A percentile compares a stretch with the other conserved stretches of the same genome.
Evolutionary conservation across 2,797 vertebrate genomes (phyloP).

Genomic region (Kryptopterus vitreolus): DNA sequence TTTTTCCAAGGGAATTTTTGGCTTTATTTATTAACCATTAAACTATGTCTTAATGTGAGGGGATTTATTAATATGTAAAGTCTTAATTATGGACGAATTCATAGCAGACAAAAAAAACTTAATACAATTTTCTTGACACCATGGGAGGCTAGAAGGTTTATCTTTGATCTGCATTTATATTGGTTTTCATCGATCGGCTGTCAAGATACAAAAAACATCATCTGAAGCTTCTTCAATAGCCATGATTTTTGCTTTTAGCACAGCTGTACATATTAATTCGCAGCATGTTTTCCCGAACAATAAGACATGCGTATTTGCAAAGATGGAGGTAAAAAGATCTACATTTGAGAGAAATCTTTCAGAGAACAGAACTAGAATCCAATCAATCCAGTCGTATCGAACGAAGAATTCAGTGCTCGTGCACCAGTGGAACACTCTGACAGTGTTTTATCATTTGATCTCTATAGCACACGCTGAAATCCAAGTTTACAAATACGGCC

Average conservation of each 20-base stretch:
- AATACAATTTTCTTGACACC: neutral
- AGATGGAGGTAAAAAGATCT: neutral
- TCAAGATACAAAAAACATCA: neutral
- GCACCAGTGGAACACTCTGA: neutral
- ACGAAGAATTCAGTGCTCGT: neutral
- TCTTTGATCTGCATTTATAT: neutral
- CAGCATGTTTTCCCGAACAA: neutral
- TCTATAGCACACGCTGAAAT: conserved; percentile 3
- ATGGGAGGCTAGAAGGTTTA: neutral
- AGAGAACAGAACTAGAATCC: neutral
- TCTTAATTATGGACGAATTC: neutral
- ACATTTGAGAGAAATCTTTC: neutral
- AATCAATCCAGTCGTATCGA: neutral
- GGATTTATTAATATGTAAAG: neutral
- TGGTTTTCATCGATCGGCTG: neutral
- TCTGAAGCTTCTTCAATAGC: neutral
- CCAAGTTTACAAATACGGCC: neutral
- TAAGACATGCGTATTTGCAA: neutral
- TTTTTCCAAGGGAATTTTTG: neutral
- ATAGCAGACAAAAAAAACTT: neutral
- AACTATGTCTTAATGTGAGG: neutral
- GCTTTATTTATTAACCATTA: neutral
- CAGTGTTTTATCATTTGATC: neutral
- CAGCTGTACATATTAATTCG: neutral
- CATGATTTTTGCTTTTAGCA: neutral